Evolutionary conservation across 2,888 invertebrate species (phyloP).

Genomic region (Exephanes ischioxanthus): DNA sequence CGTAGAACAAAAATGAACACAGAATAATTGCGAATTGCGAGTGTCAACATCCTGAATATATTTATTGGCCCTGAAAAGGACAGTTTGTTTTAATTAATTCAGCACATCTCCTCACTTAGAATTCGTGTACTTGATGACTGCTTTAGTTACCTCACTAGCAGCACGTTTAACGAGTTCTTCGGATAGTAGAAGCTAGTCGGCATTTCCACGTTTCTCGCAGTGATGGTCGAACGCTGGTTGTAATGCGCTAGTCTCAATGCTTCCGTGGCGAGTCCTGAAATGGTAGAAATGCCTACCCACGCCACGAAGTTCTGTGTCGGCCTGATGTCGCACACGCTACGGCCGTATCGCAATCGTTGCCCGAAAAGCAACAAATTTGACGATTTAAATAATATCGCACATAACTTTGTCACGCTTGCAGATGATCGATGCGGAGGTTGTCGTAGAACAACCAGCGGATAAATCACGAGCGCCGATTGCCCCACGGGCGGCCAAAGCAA

Average conservation of each 20-base stretch:
- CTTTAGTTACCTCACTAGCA: conserved; percentile 89
- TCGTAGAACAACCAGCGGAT: conserved; percentile 28
- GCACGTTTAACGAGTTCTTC: conserved; percentile 91
- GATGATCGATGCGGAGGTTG: no score
- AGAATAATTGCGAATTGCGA: not conserved
- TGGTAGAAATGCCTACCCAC: no score
- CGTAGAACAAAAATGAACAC: no score
- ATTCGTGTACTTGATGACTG: conserved; percentile 83
- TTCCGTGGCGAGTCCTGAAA: conserved; percentile 85
- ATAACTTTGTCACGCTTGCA: no score
- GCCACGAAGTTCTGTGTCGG: no score
- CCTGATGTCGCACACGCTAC: no score
- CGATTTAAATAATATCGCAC: no score
- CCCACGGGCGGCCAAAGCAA: no score
- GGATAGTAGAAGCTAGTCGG: conserved; percentile 89
- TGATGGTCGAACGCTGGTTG: conserved; percentile 89
- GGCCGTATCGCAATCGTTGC: no score
- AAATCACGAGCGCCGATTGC: conserved; percentile 17
- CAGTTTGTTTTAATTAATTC: not conserved
- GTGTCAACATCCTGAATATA: conserved; percentile 16
- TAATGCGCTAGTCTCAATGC: conserved; percentile 88
- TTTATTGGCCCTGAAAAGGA: conserved; percentile 37
- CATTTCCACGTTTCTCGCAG: conserved; percentile 90
- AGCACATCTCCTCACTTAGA: conserved; percentile 71
- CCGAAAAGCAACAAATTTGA: no score